Conservation (phyloP, 92 coral and sea anemone genomes). For the Epizoanthus stellaris region DNA sequence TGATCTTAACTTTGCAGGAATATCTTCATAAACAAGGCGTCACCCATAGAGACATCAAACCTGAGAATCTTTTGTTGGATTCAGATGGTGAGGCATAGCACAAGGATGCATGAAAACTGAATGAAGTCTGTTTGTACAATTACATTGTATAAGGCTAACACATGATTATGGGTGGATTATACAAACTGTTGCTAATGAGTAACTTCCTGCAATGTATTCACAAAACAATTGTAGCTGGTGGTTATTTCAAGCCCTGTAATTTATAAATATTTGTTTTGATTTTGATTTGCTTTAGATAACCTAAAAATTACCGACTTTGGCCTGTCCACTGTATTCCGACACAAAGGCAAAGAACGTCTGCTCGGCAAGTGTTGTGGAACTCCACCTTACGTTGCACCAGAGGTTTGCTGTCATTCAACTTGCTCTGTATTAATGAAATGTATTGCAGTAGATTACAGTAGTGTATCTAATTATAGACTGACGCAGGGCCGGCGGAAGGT, state of each 20-base stretch:
- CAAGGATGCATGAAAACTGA: too few species aligned
- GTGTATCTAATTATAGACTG: neutral
- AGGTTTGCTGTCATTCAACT: slow-evolving; percentile 54
- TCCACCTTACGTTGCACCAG: slow-evolving; percentile 97
- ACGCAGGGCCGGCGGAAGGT: neutral
- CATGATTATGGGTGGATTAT: too few species aligned
- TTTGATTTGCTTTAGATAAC: slow-evolving; percentile 63
- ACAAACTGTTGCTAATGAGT: too few species aligned
- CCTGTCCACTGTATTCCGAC: slow-evolving; percentile 90
- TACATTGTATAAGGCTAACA: too few species aligned
- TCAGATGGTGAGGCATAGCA: slow-evolving; percentile 74
- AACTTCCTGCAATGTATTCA: too few species aligned
- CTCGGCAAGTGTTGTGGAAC: slow-evolving; percentile 98
- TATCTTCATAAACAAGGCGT: slow-evolving; percentile 94
- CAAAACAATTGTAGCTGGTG: neutral
- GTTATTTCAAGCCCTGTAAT: neutral
- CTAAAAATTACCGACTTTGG: slow-evolving; percentile 97
- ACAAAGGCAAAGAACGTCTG: slow-evolving; percentile 91
- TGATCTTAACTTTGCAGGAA: slow-evolving; percentile 59
- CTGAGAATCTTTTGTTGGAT: slow-evolving; percentile 93
- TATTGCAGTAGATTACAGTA: too few species aligned
- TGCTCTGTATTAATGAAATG: neutral
- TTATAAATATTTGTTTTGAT: neutral
- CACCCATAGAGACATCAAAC: slow-evolving; percentile 95
- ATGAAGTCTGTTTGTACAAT: too few species aligned